These are phyloP conservation scores for Myotis brandtii DNA, from an alignment of 2,113 vertebrate genomes.

Conservation along the genomic window DNA sequence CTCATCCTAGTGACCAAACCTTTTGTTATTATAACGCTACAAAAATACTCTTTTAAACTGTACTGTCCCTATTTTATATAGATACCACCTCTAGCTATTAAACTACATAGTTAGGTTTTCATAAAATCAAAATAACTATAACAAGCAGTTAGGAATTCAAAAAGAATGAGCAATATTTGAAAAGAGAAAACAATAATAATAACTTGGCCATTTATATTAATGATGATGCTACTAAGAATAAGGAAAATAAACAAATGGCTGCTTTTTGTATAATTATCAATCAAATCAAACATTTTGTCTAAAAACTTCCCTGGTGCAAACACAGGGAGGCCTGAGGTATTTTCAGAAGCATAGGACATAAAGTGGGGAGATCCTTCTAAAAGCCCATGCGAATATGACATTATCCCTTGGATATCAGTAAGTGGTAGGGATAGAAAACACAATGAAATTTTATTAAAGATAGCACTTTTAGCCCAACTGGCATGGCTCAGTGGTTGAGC, in stretches of 20 bases:
- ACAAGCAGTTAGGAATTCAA: neutral
- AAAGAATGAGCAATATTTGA: neutral
- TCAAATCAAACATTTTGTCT: neutral
- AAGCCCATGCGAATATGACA: neutral
- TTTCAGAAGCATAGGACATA: neutral
- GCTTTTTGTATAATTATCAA: neutral
- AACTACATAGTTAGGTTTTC: neutral
- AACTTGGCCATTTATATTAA: neutral
- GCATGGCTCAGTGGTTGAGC: too few species aligned
- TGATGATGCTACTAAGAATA: neutral
- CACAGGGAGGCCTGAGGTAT: neutral
- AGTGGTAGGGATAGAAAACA: neutral
- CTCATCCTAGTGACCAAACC: neutral
- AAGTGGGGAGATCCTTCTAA: neutral
- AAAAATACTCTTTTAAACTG: neutral
- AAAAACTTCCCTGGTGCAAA: neutral
- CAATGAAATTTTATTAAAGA: neutral
- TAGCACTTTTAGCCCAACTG: neutral
- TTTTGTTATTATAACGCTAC: neutral
- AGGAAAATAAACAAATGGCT: neutral
- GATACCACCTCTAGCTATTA: neutral
- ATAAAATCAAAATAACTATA: constrained; percentile 27
- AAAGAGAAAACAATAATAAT: neutral
- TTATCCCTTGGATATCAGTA: neutral
- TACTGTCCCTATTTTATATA: neutral